Conservation (phyloP, 2,888 invertebrate species). For the Corythucha ciliata region DNA sequence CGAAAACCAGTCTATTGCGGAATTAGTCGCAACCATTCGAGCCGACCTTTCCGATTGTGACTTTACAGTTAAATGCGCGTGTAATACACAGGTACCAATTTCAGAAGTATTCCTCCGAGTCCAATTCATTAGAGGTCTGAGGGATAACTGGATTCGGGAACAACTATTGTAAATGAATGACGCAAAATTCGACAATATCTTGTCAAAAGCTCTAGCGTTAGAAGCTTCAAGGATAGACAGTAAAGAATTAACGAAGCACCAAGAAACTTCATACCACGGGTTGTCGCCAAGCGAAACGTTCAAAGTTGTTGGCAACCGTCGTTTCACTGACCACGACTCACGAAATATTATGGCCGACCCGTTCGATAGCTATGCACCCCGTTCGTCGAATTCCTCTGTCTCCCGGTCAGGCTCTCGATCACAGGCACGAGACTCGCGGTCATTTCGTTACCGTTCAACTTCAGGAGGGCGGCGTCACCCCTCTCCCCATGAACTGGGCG, state of each 20-base stretch:
- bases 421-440: no score
- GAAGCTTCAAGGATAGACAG: conserved; percentile 6
- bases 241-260: neutral
- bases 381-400: neutral
- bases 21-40: conserved; percentile 2
- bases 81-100: neutral
- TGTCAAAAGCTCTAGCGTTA: neutral
- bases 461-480: no score
- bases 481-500: conserved; percentile 9
- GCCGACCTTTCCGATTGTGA: neutral
- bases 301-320: no score
- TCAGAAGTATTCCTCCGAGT: neutral
- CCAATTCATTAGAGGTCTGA: conserved; percentile 6
- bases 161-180: neutral
- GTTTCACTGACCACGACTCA: no score
- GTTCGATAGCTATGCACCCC: no score
- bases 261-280: no score
- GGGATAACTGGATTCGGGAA: neutral
- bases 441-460: no score
- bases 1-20: neutral
- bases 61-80: neutral
- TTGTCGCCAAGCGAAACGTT: no score
- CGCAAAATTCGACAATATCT: neutral
- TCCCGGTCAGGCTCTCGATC: neutral
- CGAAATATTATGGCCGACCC: no score